Percentiles rank a stretch among this genome's conserved stretches.
Conservation (phyloP, 2,113 vertebrate species). For the Corythornis madagascariensis region DNA sequence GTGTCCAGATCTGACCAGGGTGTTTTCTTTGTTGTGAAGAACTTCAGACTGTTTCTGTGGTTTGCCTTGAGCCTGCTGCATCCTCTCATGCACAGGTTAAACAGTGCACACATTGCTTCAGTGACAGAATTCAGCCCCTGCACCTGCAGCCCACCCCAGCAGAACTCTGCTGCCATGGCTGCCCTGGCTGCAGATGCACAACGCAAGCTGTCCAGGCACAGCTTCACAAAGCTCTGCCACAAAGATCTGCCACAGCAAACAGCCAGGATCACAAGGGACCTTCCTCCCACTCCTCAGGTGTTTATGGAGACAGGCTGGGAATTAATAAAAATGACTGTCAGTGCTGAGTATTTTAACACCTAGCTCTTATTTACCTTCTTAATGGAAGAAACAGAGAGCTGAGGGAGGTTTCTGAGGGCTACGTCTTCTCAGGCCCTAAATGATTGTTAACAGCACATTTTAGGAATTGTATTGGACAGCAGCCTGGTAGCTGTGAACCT, state of each 20-base stretch:
- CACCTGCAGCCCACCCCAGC: background rate
- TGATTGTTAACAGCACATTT: background rate
- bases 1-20: background rate
- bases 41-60: background rate
- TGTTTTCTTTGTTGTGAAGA: background rate
- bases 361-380: background rate
- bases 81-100: background rate
- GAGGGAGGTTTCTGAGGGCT: background rate
- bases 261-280: background rate
- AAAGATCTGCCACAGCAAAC: background rate
- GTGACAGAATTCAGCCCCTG: background rate
- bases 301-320: background rate
- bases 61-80: background rate
- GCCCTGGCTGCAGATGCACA: background rate
- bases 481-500: background rate
- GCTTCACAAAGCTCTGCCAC: background rate
- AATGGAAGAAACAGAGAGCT: background rate
- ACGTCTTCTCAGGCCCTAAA: background rate
- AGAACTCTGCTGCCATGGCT: background rate
- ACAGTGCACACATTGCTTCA: background rate
- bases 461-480: background rate
- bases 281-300: background rate
- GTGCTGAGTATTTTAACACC: background rate
- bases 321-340: background rate
- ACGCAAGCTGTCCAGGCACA: background rate